These are phyloP conservation scores for Setophaga petechia DNA, from an alignment of 2,113 vertebrate genomes.

Conservation along the genomic window DNA sequence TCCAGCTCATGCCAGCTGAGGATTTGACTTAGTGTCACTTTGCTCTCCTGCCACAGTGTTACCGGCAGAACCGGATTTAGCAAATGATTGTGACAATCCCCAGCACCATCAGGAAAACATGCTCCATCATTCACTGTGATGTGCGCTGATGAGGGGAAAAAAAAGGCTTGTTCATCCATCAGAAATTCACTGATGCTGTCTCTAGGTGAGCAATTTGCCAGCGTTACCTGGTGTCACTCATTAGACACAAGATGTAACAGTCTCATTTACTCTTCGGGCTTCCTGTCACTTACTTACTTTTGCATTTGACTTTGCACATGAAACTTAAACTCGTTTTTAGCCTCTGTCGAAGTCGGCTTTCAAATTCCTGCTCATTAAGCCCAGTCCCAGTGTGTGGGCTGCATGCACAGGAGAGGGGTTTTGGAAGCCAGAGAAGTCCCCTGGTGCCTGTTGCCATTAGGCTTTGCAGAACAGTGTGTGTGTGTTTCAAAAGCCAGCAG, in stretches of 20 bases:
- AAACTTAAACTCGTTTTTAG: slow-evolving; percentile 11
- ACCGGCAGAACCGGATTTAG: background rate
- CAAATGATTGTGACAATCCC: background rate
- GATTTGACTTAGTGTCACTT: background rate
- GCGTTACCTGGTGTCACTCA: slow-evolving; percentile 49
- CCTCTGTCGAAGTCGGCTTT: background rate
- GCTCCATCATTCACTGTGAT: slow-evolving; percentile 54
- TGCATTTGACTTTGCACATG: background rate
- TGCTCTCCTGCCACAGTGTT: background rate
- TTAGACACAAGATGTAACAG: slow-evolving; percentile 27
- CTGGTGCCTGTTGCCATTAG: background rate
- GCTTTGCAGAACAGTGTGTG: background rate
- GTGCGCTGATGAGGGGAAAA: slow-evolving; percentile 49
- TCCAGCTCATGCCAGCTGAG: background rate
- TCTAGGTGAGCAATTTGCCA: slow-evolving; percentile 58
- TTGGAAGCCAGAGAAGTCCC: background rate
- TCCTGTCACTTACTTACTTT: slow-evolving; percentile 8
- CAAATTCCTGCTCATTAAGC: slow-evolving; percentile 1
- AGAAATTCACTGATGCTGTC: slow-evolving; percentile 27
- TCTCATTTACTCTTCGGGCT: slow-evolving; percentile 29
- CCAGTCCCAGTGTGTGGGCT: background rate
- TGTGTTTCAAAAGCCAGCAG: background rate
- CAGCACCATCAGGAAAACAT: slow-evolving; percentile 26
- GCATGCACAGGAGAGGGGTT: background rate
- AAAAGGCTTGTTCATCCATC: slow-evolving; percentile 58